These are phyloP conservation scores for Tinea trinotella DNA, from an alignment of 2,888 invertebrate species.

Conservation along the genomic window DNA sequence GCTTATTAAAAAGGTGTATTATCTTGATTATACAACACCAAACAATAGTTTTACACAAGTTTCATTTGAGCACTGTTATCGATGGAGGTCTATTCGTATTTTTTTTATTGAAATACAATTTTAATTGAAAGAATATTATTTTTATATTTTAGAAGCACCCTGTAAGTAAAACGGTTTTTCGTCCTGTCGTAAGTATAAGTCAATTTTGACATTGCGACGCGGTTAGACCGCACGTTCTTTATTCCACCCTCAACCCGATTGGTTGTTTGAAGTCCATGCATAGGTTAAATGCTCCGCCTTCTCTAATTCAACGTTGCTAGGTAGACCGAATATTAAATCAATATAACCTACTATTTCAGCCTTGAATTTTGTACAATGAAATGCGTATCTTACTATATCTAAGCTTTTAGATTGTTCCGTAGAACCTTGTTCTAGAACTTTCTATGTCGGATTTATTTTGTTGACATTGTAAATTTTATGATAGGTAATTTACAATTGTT, in stretches of 20 bases:
- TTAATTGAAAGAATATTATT: no score
- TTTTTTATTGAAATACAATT: no score
- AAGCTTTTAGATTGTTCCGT: background rate
- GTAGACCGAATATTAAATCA: background rate
- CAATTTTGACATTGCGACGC: conserved; percentile 43
- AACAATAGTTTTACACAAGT: no score
- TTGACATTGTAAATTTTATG: background rate
- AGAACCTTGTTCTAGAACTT: background rate
- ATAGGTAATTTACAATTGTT: background rate
- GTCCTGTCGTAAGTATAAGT: conserved; percentile 35
- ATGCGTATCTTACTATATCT: background rate
- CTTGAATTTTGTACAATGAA: conserved; percentile 2
- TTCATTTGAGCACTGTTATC: no score
- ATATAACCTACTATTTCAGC: background rate
- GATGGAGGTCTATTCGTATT: no score
- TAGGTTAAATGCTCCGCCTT: background rate
- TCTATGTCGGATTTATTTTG: background rate
- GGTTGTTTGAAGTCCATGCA: background rate
- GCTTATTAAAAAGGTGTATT: no score
- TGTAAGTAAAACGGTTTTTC: background rate
- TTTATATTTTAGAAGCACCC: background rate
- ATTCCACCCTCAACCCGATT: background rate
- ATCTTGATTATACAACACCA: no score
- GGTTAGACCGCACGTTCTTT: conserved; percentile 10
- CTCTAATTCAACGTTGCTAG: background rate